These are phyloP conservation scores for Zelleria hepariella DNA, from an alignment of 2,888 invertebrate species.

Conservation along the genomic window DNA sequence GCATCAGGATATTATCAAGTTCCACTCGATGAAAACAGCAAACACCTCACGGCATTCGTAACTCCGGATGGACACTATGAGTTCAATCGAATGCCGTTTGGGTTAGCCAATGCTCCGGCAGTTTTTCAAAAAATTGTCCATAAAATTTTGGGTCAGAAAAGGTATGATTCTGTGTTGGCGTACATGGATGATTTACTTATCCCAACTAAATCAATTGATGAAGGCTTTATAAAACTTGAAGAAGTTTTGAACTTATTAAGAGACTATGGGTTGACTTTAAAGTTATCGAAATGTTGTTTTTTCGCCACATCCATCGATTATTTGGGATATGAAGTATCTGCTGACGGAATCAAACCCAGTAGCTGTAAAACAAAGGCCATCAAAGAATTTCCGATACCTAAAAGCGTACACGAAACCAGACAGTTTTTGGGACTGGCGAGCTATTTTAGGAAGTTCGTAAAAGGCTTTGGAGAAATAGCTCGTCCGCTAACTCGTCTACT, in stretches of 20 bases:
- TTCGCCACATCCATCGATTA: slow-evolving; percentile 17
- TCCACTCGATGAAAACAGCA: background rate
- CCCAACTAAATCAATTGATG: slow-evolving; percentile 13
- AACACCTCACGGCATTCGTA: background rate
- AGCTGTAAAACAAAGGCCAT: slow-evolving; percentile 13
- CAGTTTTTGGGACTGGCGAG: slow-evolving; percentile 22
- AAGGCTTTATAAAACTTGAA: slow-evolving; percentile 14
- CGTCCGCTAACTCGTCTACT: slow-evolving; percentile 18
- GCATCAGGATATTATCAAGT: background rate
- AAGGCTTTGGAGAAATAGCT: slow-evolving; percentile 21
- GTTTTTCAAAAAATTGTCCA: background rate
- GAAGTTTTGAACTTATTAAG: slow-evolving; percentile 10
- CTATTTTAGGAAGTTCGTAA: slow-evolving; percentile 25
- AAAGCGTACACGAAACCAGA: slow-evolving; percentile 19
- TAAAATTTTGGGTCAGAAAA: background rate
- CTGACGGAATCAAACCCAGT: slow-evolving; percentile 16
- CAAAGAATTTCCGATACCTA: slow-evolving; percentile 16
- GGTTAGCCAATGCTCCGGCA: background rate
- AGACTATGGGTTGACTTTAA: slow-evolving; percentile 17
- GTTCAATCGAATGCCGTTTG: background rate
- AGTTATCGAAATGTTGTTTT: slow-evolving; percentile 21
- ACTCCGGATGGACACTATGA: background rate
- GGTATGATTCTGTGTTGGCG: background rate
- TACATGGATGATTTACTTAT: slow-evolving; percentile 24
- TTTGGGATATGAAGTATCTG: slow-evolving; percentile 19